Percentiles rank a stretch among this genome's conserved stretches.
These are phyloP conservation scores for Acanthosoma haemorrhoidale DNA, from an alignment of 2,888 invertebrate species.

Conservation along the genomic window DNA sequence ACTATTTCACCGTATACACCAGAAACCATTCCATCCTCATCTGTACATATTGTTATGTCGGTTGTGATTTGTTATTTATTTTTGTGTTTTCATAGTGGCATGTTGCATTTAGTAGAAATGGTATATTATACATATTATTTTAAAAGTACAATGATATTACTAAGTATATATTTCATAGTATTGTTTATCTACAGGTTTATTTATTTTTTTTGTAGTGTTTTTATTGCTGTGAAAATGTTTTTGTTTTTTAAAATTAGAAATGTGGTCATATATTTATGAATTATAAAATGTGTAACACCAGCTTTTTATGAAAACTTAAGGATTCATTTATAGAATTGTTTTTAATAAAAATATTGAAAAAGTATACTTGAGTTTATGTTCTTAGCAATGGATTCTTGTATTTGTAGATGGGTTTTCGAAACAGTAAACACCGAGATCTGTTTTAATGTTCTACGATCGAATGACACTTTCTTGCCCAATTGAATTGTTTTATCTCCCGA, in stretches of 20 bases:
- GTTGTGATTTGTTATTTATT: neutral
- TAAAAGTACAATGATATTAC: neutral
- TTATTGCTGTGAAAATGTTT: neutral
- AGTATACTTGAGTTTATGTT: no score
- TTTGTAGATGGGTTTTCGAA: no score
- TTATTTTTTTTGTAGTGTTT: neutral
- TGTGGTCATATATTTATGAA: neutral
- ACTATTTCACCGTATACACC: neutral
- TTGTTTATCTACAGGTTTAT: neutral
- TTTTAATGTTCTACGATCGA: no score
- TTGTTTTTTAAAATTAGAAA: constrained; percentile 4
- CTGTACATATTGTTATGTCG: neutral
- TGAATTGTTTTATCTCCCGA: no score
- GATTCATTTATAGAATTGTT: neutral
- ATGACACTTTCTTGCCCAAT: no score
- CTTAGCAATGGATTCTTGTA: no score
- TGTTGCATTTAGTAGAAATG: constrained; percentile 2
- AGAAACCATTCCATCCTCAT: neutral
- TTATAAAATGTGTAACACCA: constrained; percentile 10
- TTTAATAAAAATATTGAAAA: neutral
- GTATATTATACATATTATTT: neutral
- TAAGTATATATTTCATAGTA: neutral
- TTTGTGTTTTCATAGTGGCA: neutral
- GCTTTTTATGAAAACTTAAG: neutral
- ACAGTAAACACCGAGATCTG: no score